phyloP scores from a whole-genome alignment of 2,113 vertebrate species.

The Alouatta palliata region DNA sequence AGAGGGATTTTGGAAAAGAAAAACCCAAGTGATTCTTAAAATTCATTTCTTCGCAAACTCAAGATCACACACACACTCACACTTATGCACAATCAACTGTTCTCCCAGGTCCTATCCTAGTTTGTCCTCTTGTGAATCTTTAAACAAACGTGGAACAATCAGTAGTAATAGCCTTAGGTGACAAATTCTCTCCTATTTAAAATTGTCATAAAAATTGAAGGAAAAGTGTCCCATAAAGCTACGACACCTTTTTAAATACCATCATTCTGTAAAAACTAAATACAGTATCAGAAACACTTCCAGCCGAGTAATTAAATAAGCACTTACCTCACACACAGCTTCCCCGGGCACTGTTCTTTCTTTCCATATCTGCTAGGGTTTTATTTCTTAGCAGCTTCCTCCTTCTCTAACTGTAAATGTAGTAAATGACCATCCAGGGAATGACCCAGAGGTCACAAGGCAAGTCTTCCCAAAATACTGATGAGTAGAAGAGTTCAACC shows the following conservation, averaged over 20 bases:
- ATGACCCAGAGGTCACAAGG: neutral
- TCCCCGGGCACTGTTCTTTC: rapidly evolving
- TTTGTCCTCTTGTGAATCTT: neutral
- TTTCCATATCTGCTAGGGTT: neutral
- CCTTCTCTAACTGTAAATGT: neutral
- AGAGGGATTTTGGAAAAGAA: conserved; percentile 13
- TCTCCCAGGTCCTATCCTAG: neutral
- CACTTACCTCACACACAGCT: neutral
- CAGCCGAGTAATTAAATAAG: too few relatives aligned
- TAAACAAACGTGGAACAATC: neutral
- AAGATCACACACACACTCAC: neutral
- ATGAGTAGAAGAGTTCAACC: too few relatives aligned
- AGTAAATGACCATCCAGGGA: neutral
- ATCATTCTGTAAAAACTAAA: neutral
- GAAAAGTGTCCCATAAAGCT: conserved; percentile 20
- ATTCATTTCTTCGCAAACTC: neutral
- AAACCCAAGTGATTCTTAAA: neutral
- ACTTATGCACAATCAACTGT: neutral
- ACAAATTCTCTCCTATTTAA: conserved; percentile 51
- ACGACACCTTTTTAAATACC: neutral
- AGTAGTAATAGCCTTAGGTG: neutral
- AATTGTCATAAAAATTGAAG: conserved; percentile 26
- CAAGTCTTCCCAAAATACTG: neutral
- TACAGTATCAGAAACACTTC: conserved; percentile 25
- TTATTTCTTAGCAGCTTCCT: neutral